Evolutionary conservation across 2,797 vertebrate genomes (phyloP), one percentile per base, ranked within the genome.

Genomic region (Acanthis flammea): DNA sequence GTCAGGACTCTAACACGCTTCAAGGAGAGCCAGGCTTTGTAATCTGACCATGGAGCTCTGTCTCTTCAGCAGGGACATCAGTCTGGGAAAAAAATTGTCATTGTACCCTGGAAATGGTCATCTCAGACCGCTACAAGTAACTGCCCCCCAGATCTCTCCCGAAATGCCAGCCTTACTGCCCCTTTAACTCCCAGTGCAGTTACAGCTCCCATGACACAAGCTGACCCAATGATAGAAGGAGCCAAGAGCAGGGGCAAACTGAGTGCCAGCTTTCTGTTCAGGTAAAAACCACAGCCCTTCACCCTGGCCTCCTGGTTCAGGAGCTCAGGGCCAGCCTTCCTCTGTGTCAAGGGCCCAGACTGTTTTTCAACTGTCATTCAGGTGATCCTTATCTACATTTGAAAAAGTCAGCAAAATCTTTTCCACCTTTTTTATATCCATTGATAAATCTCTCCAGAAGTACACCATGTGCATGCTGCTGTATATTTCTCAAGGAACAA

Each of bases 331-430:
- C 10, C 27, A 78, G 4, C 17, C 74, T 78, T 94, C 17, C 19
- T 58, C 23, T 70, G 1, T 8, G 1, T 8, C 0, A 0, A 48
- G 14, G 13, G 3, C 7, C 9, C 24, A 51, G 31, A 18, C 21
- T 12, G 0, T 62, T 72, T 83, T 79, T 66, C 28, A 51, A 31
- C 16, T 39, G 25, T 44, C 33, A 28, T 72, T 79, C 30, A 72
- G 39, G 6, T 66, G 5, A 31, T 44, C 37, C 8, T 88, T 71
- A 74, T 7, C 4, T 13, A 22, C 6, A 48, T 71, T 60, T 74
- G 23, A 23, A 77, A 83, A 86, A 37, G 6, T 12, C 53, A 67
- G 30, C 5, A 63, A 81, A 77, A 51, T 11, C 5, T 54, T 60
- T 62, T 55, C 41, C 14, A 67, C 2, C 14, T 25, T 54, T 91